Evolutionary conservation across 2,888 invertebrate genomes (phyloP).

Genomic region (Drosophila quasianomalipes): DNA sequence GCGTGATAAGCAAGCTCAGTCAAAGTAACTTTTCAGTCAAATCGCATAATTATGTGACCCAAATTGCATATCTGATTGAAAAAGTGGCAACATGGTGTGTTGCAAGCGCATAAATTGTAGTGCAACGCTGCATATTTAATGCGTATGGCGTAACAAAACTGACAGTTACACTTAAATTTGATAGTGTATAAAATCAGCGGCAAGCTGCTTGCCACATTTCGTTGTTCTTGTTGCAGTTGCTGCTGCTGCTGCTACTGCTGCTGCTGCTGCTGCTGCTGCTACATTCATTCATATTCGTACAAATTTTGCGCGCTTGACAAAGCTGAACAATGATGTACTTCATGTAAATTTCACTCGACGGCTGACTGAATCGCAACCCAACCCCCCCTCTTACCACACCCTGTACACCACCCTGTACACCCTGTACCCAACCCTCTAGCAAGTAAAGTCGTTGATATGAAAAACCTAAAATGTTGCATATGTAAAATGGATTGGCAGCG

Average conservation of each 20-base stretch:
- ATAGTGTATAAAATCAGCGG: constrained; percentile 46
- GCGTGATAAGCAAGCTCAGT: constrained; percentile 8
- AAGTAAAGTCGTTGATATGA: constrained; percentile 66
- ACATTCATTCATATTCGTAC: constrained; percentile 82
- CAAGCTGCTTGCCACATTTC: constrained; percentile 9
- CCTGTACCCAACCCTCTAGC: background rate
- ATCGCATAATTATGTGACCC: constrained; percentile 22
- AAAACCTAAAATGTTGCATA: constrained; percentile 82
- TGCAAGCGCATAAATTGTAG: constrained; percentile 28
- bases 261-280: constrained; percentile 32
- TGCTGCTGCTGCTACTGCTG: constrained; percentile 54
- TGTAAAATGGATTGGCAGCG: constrained; percentile 73
- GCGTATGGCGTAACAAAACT: constrained; percentile 8
- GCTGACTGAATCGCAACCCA: constrained; percentile 61
- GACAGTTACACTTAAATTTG: constrained; percentile 25
- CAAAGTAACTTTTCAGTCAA: constrained; percentile 8
- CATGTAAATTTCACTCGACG: constrained; percentile 79
- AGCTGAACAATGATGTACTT: constrained; percentile 81
- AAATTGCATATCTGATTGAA: constrained; percentile 9
- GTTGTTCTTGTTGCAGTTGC: constrained; percentile 26
- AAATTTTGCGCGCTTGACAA: constrained; percentile 83
- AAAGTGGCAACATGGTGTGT: constrained; percentile 13
- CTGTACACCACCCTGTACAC: background rate
- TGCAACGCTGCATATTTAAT: constrained; percentile 26
- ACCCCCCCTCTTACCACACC: background rate